These are phyloP conservation scores for Lithobius niger DNA, from an alignment of 1,140 invertebrate genomes.

Conservation along the genomic window DNA sequence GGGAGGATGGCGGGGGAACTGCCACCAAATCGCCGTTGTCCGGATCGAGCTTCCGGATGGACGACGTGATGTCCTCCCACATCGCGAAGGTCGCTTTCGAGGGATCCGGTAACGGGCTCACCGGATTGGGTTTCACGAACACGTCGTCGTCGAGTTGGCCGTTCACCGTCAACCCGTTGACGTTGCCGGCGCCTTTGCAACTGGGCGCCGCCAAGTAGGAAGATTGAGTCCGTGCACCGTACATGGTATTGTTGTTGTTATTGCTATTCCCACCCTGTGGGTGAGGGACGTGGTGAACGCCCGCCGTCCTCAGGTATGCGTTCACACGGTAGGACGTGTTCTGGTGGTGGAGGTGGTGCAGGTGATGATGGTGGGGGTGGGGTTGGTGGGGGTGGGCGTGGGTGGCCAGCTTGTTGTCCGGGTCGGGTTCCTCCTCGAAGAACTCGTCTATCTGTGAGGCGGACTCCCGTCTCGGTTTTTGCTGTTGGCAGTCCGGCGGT, in stretches of 20 bases:
- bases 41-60: slow-evolving; percentile 72
- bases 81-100: slow-evolving; percentile 33
- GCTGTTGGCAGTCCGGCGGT: slow-evolving; percentile 15
- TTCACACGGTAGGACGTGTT: no score
- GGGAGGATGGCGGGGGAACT: neutral
- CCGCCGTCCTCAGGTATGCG: no score
- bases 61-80: slow-evolving; percentile 79
- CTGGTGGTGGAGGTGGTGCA: neutral
- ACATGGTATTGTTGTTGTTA: no score
- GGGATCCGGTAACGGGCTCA: neutral
- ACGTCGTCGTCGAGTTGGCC: slow-evolving; percentile 67
- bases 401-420: neutral
- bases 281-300: neutral
- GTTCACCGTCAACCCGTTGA: slow-evolving; percentile 17
- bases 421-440: slow-evolving; percentile 35
- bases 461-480: slow-evolving; percentile 43
- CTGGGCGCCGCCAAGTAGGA: neutral
- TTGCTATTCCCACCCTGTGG: no score
- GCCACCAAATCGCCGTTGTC: slow-evolving; percentile 49
- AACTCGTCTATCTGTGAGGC: slow-evolving; percentile 53
- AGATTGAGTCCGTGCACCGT: no score
- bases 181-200: neutral
- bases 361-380: slow-evolving; percentile 5
- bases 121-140: slow-evolving; percentile 49
- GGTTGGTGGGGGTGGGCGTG: neutral